Evolutionary conservation across 2,888 invertebrate species (phyloP).

Genomic region (Aplocera efformata): DNA sequence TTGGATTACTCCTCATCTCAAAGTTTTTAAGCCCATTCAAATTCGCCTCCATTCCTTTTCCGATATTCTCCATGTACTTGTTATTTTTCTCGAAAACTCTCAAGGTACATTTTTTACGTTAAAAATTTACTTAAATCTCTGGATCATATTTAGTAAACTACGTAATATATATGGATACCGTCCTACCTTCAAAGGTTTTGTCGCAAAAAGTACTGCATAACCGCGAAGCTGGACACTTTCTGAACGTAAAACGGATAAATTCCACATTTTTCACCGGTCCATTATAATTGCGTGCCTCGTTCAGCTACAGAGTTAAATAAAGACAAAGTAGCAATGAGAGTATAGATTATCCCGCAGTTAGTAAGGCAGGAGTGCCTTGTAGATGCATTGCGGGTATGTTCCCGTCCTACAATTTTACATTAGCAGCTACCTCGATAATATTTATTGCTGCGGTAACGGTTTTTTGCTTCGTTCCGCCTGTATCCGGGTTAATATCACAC

Average conservation of each 20-base stretch:
- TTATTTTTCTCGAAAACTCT: too few species aligned
- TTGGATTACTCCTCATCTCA: too few species aligned
- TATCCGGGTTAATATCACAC: conserved; percentile 17
- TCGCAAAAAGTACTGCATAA: too few species aligned
- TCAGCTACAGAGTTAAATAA: conserved; percentile 12
- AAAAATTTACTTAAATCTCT: too few species aligned
- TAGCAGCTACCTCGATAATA: conserved; percentile 20
- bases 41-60: too few species aligned
- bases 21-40: too few species aligned
- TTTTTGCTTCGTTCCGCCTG: conserved; percentile 13
- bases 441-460: conserved; percentile 22
- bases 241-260: not conserved
- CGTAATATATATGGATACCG: too few species aligned
- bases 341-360: conserved; percentile 5
- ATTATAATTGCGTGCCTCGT: conserved; percentile 15
- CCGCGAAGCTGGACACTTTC: too few species aligned
- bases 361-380: conserved; percentile 14
- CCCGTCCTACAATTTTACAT: conserved; percentile 22
- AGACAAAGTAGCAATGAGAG: conserved; percentile 9
- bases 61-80: too few species aligned
- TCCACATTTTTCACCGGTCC: conserved; percentile 12
- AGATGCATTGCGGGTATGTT: conserved; percentile 21
- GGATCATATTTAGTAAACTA: too few species aligned
- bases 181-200: too few species aligned
- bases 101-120: too few species aligned